phyloP scores from a whole-genome alignment of 2,797 vertebrate species.

The Adelosebastes latens region DNA sequence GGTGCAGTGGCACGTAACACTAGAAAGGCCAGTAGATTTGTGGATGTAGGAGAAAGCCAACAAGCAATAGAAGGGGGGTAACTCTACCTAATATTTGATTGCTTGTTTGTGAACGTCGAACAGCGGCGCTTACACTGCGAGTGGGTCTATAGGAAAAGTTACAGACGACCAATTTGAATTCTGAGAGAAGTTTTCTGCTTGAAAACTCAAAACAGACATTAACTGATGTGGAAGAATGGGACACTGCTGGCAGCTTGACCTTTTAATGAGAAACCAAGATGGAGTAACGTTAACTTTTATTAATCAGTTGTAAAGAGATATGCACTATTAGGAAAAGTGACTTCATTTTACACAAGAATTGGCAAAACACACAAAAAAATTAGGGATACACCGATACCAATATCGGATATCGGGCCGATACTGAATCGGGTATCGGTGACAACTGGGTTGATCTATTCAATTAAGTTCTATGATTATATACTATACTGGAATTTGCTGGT shows the following conservation, averaged over 20 bases:
- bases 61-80: neutral
- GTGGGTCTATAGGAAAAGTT: constrained; percentile 9
- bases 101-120: constrained; percentile 1
- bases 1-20: neutral
- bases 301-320: too few relatives aligned
- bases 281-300: too few relatives aligned
- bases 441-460: too few relatives aligned
- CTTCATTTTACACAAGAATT: too few relatives aligned
- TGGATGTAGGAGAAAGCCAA: neutral
- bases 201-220: constrained; percentile 21
- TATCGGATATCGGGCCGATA: too few relatives aligned
- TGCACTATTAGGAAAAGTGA: too few relatives aligned
- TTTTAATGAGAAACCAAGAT: constrained; percentile 8
- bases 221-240: constrained; percentile 15
- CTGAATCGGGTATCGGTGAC: too few relatives aligned
- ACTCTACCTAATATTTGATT: neutral
- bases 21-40: neutral
- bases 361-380: too few relatives aligned
- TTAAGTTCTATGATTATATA: too few relatives aligned
- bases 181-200: constrained; percentile 6
- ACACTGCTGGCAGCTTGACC: constrained; percentile 2
- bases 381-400: too few relatives aligned
- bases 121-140: neutral
- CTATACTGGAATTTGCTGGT: neutral
- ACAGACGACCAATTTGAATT: constrained; percentile 2